A percentile compares a stretch with the other conserved stretches of the same genome.
Evolutionary conservation across 1,140 invertebrate species (phyloP).

Genomic region (Drosophila lacteicornis): DNA sequence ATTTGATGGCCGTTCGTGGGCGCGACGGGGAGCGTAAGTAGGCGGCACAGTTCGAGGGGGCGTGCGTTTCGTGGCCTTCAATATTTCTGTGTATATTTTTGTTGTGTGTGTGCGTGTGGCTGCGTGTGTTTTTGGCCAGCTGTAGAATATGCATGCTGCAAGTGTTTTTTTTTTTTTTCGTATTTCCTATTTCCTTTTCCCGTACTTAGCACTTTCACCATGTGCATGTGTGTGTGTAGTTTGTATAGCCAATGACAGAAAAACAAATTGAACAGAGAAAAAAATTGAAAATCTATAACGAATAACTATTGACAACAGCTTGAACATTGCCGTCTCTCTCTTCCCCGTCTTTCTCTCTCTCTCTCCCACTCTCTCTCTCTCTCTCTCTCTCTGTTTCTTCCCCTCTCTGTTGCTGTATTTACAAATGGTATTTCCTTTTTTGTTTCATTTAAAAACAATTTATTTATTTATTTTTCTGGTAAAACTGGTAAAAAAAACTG

Average conservation of each 20-base stretch:
- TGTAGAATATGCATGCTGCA: constrained; percentile 43
- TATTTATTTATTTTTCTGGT: neutral
- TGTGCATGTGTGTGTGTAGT: constrained; percentile 23
- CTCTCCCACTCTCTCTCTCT: constrained; percentile 7
- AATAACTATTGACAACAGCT: constrained; percentile 39
- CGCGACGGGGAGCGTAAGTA: constrained; percentile 58
- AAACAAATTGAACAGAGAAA: constrained; percentile 1
- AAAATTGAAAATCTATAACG: constrained; percentile 10
- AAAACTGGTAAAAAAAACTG: neutral
- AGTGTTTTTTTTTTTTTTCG: constrained; percentile 3
- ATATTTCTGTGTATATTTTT: constrained; percentile 13
- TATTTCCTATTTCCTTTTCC: too few relatives aligned
- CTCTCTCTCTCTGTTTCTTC: constrained; percentile 12
- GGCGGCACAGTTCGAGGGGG: constrained; percentile 19
- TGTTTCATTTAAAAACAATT: neutral
- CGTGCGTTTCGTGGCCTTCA: constrained; percentile 26
- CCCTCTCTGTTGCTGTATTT: constrained; percentile 4
- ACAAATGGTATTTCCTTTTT: constrained; percentile 1
- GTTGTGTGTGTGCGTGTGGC: constrained; percentile 3
- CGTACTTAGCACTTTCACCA: constrained; percentile 18
- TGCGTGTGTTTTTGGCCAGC: constrained; percentile 7
- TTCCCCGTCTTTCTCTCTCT: constrained; percentile 28
- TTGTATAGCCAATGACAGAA: constrained; percentile 26
- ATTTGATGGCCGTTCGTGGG: constrained; percentile 68
- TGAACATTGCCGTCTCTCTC: constrained; percentile 32